Conservation (phyloP, 2,113 vertebrate species). For the Chlamydotis undulata region DNA sequence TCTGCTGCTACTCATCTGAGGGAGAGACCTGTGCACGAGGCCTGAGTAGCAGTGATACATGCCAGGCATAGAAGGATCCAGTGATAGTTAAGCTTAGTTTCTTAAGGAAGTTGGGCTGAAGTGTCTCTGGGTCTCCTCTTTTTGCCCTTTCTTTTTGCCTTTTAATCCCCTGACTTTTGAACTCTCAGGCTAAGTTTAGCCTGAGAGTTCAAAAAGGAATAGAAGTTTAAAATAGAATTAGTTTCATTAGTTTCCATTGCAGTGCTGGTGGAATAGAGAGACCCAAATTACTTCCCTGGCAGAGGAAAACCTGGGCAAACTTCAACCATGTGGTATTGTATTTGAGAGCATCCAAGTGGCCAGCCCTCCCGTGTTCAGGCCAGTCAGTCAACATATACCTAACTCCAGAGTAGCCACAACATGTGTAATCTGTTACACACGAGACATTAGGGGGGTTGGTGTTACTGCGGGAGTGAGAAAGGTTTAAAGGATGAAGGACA, state of each 20-base stretch:
- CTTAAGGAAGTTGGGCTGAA: background rate
- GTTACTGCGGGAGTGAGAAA: background rate
- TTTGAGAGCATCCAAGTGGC: background rate
- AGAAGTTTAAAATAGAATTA: background rate
- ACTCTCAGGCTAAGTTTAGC: background rate
- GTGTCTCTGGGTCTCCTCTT: background rate
- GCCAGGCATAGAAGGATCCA: background rate
- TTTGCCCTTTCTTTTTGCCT: background rate
- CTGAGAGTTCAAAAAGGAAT: background rate
- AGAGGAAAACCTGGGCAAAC: background rate
- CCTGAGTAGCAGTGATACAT: background rate
- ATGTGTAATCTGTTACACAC: background rate
- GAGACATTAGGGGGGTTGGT: fast-evolving
- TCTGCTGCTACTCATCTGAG: background rate
- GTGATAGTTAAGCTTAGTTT: background rate
- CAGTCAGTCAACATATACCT: fast-evolving
- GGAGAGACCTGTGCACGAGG: background rate
- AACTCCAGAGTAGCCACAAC: background rate
- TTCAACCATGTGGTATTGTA: background rate
- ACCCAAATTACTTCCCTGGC: background rate
- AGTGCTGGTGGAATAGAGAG: background rate
- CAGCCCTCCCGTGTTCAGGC: background rate
- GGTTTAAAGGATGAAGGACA: background rate
- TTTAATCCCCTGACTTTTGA: background rate
- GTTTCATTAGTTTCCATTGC: background rate